Percentiles rank a stretch among this genome's conserved stretches.
Evolutionary conservation across 1,140 invertebrate genomes (phyloP).

Genomic region (Subanguina moxae): DNA sequence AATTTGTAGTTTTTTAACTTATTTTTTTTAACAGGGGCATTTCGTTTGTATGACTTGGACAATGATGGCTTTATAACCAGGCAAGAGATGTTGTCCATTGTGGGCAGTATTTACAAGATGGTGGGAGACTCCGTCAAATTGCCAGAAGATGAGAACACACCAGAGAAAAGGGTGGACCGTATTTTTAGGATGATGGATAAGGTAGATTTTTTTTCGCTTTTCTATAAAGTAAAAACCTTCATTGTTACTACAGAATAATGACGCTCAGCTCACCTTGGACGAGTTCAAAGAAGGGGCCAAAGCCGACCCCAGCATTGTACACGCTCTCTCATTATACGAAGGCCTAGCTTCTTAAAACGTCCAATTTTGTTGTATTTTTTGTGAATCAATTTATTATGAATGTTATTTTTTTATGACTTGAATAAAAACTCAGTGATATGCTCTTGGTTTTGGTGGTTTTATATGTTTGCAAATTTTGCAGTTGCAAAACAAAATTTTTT

Average conservation of each 20-base stretch:
- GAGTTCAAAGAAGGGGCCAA: slow-evolving; percentile 98
- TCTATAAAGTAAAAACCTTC: no score
- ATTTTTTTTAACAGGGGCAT: slow-evolving; percentile 38
- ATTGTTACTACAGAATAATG: slow-evolving; percentile 73
- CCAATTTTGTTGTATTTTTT: background rate
- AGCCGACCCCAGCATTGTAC: slow-evolving; percentile 93
- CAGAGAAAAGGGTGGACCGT: slow-evolving; percentile 89
- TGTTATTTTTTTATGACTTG: background rate
- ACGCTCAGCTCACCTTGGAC: slow-evolving; percentile 89
- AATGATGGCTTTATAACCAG: slow-evolving; percentile 94
- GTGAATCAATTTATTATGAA: background rate
- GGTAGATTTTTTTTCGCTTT: slow-evolving; percentile 44
- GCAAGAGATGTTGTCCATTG: slow-evolving; percentile 89
- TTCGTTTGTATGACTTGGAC: slow-evolving; percentile 49
- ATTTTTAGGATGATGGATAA: slow-evolving; percentile 96
- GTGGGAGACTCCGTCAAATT: slow-evolving; percentile 65
- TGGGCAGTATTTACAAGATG: slow-evolving; percentile 98
- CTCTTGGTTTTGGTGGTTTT: no score
- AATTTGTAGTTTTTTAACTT: background rate
- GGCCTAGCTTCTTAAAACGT: slow-evolving; percentile 42
- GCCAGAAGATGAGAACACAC: slow-evolving; percentile 74
- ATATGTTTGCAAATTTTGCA: no score
- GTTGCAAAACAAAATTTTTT: no score
- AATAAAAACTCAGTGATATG: background rate
- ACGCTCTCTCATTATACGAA: slow-evolving; percentile 68